These are phyloP conservation scores for Petrocephalus microphthalmus DNA, from an alignment of 2,113 vertebrate genomes.

Conservation along the genomic window DNA sequence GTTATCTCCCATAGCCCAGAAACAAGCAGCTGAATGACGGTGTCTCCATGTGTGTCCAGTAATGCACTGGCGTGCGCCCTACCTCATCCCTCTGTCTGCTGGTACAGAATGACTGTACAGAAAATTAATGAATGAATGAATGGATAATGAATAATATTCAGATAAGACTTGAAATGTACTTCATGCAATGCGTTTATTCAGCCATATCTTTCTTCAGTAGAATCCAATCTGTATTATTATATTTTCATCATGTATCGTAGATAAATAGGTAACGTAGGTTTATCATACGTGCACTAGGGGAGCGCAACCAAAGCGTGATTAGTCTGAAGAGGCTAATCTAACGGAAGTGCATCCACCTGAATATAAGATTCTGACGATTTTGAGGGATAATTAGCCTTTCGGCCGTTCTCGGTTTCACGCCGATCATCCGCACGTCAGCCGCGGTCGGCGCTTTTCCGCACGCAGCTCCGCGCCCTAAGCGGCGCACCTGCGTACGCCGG, in stretches of 20 bases:
- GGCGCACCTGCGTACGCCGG: slow-evolving; percentile 28
- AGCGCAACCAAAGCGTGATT: not conserved
- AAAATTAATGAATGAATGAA: not conserved
- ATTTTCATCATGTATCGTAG: not conserved
- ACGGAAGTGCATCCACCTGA: not conserved
- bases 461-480: slow-evolving; percentile 24
- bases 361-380: not conserved
- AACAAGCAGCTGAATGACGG: not conserved
- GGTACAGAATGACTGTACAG: not conserved
- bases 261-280: not conserved
- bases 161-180: not conserved
- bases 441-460: slow-evolving; percentile 17
- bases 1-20: not conserved
- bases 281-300: not conserved
- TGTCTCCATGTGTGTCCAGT: not conserved
- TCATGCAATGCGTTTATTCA: not conserved
- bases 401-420: not conserved
- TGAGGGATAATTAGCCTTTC: not conserved
- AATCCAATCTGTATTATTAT: not conserved
- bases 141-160: not conserved
- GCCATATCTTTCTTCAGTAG: not conserved
- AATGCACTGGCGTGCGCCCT: not conserved
- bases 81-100: not conserved
- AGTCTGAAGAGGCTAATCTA: not conserved
- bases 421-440: not conserved